Evolutionary conservation across 2,113 vertebrate species (phyloP), one percentile per base, ranked within the genome.

Genomic region (Pterophyllum scalare): DNA sequence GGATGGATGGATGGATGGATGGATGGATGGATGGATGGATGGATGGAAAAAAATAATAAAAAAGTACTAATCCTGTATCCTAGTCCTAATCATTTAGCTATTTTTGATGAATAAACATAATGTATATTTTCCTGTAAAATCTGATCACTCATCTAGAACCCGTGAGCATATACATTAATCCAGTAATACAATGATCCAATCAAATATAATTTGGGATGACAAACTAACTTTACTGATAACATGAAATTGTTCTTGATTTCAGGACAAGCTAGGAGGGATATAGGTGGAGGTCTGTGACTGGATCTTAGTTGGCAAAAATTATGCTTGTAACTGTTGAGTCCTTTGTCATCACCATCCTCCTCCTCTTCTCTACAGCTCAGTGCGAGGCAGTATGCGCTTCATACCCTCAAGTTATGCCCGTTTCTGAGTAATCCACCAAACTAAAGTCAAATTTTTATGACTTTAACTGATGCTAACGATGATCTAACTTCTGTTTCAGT

Each of bases 221-320:
- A 61, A 77, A 31, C 59, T 61, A 49, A 79, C 20, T 33, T 35
- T 54, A 56, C 15, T 13, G 31, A 26, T 54, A 79, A 46, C 35
- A 13, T 12, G 14, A 9, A n/a, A 79, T 7, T 35, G 26, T 20
- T 72, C 9, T 70, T 70, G 65, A 43, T 52, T 49, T 19, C 31
- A 43, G 4, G 7, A 49, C 31, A 4, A 49, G 76, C 46, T 64
- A 52, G 15, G 9, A 67, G 54, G 2, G 2, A 26, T 60, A 46
- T 52, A 74, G 56, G 67, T 52, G 67, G n/a, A 60, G 6, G 28
- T 40, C 70, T 54, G 80, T 7, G n/a, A 62, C 75, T 75, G 67
- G 17, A 56, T 26, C n/a, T 81, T 49, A 22, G 11, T 26, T 46
- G 54, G 70, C 40, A 59, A 59, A 70, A 17, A 59, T 3, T 17